Evolutionary conservation across 2,888 invertebrate species (phyloP), one percentile per base, ranked within the genome.

Genomic region (Ophioninae sp.): DNA sequence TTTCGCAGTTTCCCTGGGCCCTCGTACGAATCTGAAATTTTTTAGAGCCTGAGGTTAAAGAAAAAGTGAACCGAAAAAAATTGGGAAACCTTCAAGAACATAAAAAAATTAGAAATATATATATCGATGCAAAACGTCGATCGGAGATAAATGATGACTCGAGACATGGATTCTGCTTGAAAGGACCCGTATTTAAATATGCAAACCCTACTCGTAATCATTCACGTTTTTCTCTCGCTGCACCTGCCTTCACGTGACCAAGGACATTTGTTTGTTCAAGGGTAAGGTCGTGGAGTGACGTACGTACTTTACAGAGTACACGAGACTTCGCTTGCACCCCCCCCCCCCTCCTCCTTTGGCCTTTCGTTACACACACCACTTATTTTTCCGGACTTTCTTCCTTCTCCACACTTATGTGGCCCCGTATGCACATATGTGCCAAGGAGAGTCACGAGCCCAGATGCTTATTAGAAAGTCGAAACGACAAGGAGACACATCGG

Each of bases 251-350:
- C 85, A 88, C 89, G 90, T 87, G 88, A 89, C 87, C 84, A 78
- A 74, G 80, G 86, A 87, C 89, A 88, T 89, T 89, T 88, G 89
- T 89, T 90, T 83, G 74, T 63, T 71, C 88, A 88, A 87, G 90
- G 90, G 85, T 88, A 90, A 90, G 89, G 89, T 90, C 90, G 71
- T 71, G 81, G 63, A 72, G 85, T 80, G 85, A 85, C 83, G 81
- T 81, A 85, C 75, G 77, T 77, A 69, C 73, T 69, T 82, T 72
- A 75, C 79, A 61, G 80, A 68, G 76, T 56, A 80, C 41, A 56
- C 77, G 73, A 67, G 77, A 77, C 81, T 64, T 44, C 68, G 37
- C 67, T 80, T 82, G 65, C 76, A 37, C 17, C 22, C 59, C 64
- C 58, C 9, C 23, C 56, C 41, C 22, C 59, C 64, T 41, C 9